These are phyloP conservation scores for Pandemis corylana DNA, from an alignment of 2,888 invertebrate species.

Conservation along the genomic window DNA sequence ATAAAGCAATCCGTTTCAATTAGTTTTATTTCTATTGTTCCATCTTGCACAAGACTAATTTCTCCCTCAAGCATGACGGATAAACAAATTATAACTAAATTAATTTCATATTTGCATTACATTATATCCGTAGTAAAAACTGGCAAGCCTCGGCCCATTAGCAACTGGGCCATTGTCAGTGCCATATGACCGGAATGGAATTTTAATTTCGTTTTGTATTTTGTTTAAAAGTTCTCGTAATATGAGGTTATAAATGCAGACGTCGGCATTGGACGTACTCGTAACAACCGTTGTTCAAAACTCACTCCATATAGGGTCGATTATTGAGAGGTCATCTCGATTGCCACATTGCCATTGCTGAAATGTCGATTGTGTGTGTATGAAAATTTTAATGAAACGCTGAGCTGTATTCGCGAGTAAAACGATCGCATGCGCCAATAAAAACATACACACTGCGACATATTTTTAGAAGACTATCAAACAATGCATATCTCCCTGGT, in stretches of 20 bases:
- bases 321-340: constrained; percentile 38
- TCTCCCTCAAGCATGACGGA: constrained; percentile 25
- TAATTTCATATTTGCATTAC: constrained; percentile 26
- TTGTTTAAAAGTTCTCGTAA: constrained; percentile 29
- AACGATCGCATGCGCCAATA: background rate
- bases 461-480: background rate
- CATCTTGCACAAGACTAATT: background rate
- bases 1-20: background rate
- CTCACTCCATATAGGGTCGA: constrained; percentile 19
- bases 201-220: constrained; percentile 44
- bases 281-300: constrained; percentile 15
- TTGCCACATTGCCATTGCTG: constrained; percentile 8
- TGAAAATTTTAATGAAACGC: constrained; percentile 7
- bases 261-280: constrained; percentile 22
- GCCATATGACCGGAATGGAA: constrained; percentile 41
- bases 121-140: constrained; percentile 19
- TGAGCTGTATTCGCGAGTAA: background rate
- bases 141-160: constrained; percentile 28
- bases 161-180: constrained; percentile 47
- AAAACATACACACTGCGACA: background rate
- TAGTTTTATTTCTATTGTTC: background rate
- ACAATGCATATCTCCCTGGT: background rate
- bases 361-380: constrained; percentile 26
- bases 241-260: constrained; percentile 6
- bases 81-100: constrained; percentile 32